Evolutionary conservation across 2,797 vertebrate species (phyloP), one percentile per base, ranked within the genome.

Genomic region (Taeniopygia guttata): DNA sequence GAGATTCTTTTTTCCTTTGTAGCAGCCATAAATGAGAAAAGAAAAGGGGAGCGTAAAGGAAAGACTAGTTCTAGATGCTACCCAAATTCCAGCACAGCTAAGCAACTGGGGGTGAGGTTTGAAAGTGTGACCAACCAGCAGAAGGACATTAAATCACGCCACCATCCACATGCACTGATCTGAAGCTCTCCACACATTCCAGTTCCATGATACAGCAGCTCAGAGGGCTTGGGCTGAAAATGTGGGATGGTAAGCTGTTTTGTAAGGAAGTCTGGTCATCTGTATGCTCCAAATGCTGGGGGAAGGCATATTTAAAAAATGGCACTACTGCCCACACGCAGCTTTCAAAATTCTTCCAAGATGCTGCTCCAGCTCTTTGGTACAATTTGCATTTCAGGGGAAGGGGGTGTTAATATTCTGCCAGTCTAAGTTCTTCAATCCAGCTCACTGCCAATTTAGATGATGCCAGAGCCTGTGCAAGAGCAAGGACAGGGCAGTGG

Each of bases 141-240:
- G 64, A 72, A 73, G 18, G 23, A 16, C 13, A 10, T 70, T 26
- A 40, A 80, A 32, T 22, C 43, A 14, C 0, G 4, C 5, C 26
- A 4, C 30, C 5, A 2, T 85, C 54, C 79, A 25, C 17, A n/a
- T 0, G 0, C 42, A n/a, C n/a, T 3, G 6, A 30, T 91, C n/a
- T 62, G 38, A 60, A 59, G 15, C 13, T 77, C 46, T 63, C n/a
- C 0, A 0, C 4, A 1, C 5, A 5, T 60, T 64, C 86, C 54
- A 23, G 30, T 36, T 43, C 77, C 6, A 3, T 15, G 10, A 27
- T 60, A 22, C 40, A 38, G 58, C 51, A 82, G 26, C 0, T 0
- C 45, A 72, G 55, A 64, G 68, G 17, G 29, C 67, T 90, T 84
- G 42, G 58, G 21, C 25, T 0, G 7, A 85, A 73, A 72, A 74